Percentiles rank a stretch among this genome's conserved stretches.
phyloP scores from a whole-genome alignment of 2,113 vertebrate species.

The Harpagus bidentatus region DNA sequence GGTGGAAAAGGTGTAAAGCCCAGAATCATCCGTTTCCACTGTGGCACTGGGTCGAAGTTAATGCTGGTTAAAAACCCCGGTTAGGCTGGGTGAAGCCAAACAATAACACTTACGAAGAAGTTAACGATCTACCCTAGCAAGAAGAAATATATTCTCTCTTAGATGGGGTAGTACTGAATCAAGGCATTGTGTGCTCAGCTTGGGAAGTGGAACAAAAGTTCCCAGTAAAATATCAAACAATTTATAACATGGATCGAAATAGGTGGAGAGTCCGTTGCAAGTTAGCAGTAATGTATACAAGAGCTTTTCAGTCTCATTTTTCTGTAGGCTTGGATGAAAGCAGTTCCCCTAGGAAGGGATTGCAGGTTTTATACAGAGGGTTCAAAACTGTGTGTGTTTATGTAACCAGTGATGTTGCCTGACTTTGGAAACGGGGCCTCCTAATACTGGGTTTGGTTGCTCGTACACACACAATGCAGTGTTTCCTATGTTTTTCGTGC shows the following conservation, averaged over 20 bases:
- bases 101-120: not conserved
- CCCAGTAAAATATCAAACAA: not conserved
- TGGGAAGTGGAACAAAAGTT: not conserved
- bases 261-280: not conserved
- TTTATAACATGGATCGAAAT: not conserved
- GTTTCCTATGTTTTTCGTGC: not conserved
- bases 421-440: not conserved
- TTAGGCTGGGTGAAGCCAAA: not conserved
- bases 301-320: not conserved
- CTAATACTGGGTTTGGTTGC: not conserved
- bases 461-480: rapidly evolving
- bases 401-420: not conserved
- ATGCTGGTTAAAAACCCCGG: not conserved
- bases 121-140: not conserved
- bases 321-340: not conserved
- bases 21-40: not conserved
- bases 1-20: not conserved
- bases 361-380: not conserved
- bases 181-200: not conserved
- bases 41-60: not conserved
- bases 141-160: not conserved
- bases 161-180: not conserved
- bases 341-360: not conserved
- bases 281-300: not conserved
- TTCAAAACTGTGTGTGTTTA: not conserved